These are phyloP conservation scores for Chitala chitala DNA, from an alignment of 2,113 vertebrate species.

Conservation along the genomic window DNA sequence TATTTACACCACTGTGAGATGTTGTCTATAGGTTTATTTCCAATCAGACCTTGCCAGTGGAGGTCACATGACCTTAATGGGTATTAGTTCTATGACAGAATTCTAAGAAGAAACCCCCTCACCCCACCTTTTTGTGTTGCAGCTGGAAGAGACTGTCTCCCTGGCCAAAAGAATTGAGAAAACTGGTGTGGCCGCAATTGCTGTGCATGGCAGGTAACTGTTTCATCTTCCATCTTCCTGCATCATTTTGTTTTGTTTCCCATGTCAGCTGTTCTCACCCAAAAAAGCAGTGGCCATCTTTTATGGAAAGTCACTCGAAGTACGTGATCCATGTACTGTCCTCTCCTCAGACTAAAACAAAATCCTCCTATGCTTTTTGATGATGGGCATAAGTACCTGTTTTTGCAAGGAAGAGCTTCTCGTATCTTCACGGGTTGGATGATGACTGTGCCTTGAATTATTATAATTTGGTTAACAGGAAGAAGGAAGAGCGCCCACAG, in stretches of 20 bases:
- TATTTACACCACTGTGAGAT: too few relatives aligned
- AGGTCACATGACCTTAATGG: neutral
- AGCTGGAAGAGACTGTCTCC: conserved; percentile 82
- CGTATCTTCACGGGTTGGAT: neutral
- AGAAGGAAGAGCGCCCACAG: conserved; percentile 85
- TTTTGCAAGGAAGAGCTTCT: too few relatives aligned
- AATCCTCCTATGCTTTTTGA: too few relatives aligned
- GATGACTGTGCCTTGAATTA: neutral
- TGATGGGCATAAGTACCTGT: too few relatives aligned
- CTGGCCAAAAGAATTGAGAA: conserved; percentile 83
- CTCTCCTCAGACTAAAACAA: too few relatives aligned
- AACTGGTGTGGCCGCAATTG: conserved; percentile 85
- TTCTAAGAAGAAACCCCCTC: neutral
- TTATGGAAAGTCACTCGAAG: too few relatives aligned
- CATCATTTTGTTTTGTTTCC: neutral
- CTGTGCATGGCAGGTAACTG: conserved; percentile 88
- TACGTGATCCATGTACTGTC: too few relatives aligned
- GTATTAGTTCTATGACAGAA: neutral
- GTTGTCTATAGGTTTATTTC: too few relatives aligned
- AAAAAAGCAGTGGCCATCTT: too few relatives aligned
- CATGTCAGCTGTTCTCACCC: neutral
- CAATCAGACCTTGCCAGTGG: neutral
- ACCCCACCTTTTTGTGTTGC: conserved; percentile 17
- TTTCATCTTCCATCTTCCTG: neutral
- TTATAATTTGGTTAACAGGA: conserved; percentile 60